Base-by-base conservation (phyloP, 2,113 vertebrate species). In the Hemiprocne comata region DNA sequence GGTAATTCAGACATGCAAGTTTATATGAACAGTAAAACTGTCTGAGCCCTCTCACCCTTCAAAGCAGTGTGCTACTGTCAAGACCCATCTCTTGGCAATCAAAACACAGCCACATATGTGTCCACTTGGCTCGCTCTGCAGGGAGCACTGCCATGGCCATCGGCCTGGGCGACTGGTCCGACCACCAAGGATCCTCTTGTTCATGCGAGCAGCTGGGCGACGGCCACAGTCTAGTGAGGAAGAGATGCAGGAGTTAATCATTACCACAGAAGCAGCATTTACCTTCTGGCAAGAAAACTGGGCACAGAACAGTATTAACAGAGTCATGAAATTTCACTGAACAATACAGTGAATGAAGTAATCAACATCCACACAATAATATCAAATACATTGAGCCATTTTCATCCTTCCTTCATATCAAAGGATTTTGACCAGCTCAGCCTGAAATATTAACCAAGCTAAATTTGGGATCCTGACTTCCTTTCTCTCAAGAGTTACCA, bases 101-200 rank as follows among this genome's bases (percentile, higher is more conserved):
- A 99, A 98, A 12, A 99, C 99, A 50, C 99, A 99, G 93, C 99
- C 99, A 12, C 99, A 99, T 13, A 99, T 98, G 94, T 99, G 99
- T 3, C 99, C 99, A 8, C 99, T 99, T 50, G 98, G 98, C 3
- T 99, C 98, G 7, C 98, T 99, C 98, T 99, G 99, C 93, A 99
- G 97, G 10, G 99, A 99, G 90, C 99, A 99, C 81, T 99, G 99
- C 99, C 99, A 99, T 0, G 99, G 99, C 99, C 99, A 99, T 6
- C 99, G 98, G 23, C 99, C 99, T 1, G 97, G 98, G 1, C 99
- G 98, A 18, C 99, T 99, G 5, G 99, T 99, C 18, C 99, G 97
- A 4, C 99, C 99, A 1, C 99, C 99, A 2, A 99, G 98, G 89
- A 99, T 99, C 96, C 99, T 98, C 96, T 99, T 99, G 97, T 87